These are phyloP conservation scores for Dorcus parallelipipedus DNA, from an alignment of 2,888 invertebrate species.

Conservation along the genomic window DNA sequence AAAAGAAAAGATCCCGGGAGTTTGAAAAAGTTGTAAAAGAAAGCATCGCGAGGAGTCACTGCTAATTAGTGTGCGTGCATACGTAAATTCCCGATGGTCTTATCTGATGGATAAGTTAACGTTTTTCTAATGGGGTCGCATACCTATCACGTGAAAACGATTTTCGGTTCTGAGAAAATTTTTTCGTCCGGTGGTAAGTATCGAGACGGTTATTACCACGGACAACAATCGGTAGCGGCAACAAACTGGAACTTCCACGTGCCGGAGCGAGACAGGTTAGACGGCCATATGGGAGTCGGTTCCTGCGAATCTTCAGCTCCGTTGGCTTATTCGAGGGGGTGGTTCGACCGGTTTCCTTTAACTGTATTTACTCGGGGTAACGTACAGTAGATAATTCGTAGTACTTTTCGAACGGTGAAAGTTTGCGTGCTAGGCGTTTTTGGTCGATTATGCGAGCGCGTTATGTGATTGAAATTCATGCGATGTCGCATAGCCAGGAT, in stretches of 20 bases:
- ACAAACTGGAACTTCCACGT: constrained; percentile 29
- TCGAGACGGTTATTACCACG: no score
- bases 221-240: neutral
- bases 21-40: no score
- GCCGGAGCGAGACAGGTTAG: constrained; percentile 42
- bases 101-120: no score
- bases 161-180: no score
- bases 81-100: no score
- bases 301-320: constrained; percentile 23
- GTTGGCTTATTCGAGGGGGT: constrained; percentile 32
- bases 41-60: no score
- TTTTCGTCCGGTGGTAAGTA: no score
- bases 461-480: constrained; percentile 34
- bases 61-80: no score
- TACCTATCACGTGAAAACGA: no score
- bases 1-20: no score
- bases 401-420: constrained; percentile 1
- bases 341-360: constrained; percentile 35
- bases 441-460: constrained; percentile 4
- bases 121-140: no score
- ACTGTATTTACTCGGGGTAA: constrained; percentile 28
- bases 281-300: constrained; percentile 38
- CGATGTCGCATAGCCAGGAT: constrained; percentile 28
- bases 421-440: neutral
- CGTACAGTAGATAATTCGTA: neutral